Conservation (phyloP, 2,797 vertebrate genomes). For the Melanotaenia nigrans region DNA sequence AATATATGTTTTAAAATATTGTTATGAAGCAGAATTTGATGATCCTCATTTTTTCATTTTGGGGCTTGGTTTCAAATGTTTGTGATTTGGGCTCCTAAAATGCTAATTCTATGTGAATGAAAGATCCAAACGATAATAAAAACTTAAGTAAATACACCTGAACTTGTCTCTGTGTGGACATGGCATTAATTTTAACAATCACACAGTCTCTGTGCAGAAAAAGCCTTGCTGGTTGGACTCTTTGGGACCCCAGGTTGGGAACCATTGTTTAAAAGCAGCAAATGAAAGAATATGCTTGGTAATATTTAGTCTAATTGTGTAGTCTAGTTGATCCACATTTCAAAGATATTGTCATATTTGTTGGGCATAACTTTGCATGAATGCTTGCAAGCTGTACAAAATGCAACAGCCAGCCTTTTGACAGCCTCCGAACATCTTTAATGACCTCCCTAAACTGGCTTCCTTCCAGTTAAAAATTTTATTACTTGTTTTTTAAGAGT, state of each 20-base stretch:
- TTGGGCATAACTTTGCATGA: background rate
- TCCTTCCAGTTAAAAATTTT: background rate
- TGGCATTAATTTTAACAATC: background rate
- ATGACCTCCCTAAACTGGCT: background rate
- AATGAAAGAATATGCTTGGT: background rate
- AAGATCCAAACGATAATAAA: background rate
- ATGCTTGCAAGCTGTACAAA: background rate
- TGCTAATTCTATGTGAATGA: background rate
- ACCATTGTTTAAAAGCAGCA: background rate
- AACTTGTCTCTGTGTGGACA: background rate
- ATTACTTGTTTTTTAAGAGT: background rate
- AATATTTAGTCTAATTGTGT: background rate
- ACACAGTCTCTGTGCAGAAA: background rate
- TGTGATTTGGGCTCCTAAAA: background rate
- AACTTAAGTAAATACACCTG: background rate
- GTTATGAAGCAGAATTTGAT: background rate
- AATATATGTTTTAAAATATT: background rate
- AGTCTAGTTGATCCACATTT: background rate
- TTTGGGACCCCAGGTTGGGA: too few species aligned
- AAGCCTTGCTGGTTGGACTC: background rate
- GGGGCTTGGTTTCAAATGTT: background rate
- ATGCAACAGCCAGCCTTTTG: background rate
- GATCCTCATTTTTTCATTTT: background rate
- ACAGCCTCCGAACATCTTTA: background rate
- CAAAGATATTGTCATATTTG: background rate